Evolutionary conservation across 2,797 vertebrate species (phyloP).

Genomic region (Falco peregrinus): DNA sequence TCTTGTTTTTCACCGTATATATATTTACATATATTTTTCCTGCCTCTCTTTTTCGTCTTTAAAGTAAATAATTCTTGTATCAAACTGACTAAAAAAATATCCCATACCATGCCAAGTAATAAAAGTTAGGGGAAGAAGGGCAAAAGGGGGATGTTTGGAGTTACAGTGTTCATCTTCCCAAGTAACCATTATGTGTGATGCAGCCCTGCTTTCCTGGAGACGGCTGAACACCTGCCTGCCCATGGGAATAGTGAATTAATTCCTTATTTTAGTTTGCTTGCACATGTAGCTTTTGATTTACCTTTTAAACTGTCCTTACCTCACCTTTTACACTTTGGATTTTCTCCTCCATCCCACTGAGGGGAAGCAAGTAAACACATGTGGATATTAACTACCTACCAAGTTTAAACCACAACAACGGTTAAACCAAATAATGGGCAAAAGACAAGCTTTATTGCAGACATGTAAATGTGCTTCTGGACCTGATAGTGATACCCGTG

Average conservation of each 20-base stretch:
- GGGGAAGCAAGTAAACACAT: neutral
- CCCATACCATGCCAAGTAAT: neutral
- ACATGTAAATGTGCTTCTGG: neutral
- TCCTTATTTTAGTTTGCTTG: neutral
- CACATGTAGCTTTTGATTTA: neutral
- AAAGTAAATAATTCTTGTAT: no score
- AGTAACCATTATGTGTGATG: rapidly evolving
- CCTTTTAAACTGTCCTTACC: neutral
- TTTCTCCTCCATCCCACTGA: neutral
- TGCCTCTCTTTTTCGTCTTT: no score
- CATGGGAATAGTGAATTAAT: neutral
- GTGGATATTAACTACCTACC: neutral
- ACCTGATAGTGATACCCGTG: rapidly evolving
- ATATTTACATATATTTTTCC: no score
- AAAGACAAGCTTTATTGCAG: neutral
- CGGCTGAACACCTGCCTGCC: neutral
- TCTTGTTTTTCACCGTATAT: no score
- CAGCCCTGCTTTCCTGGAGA: neutral
- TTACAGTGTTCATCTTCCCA: rapidly evolving
- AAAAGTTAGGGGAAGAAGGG: neutral
- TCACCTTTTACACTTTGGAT: neutral
- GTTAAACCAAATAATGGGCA: neutral
- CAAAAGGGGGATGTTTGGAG: rapidly evolving
- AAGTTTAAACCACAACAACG: neutral
- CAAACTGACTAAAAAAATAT: no score